These are phyloP conservation scores for Zootoca vivipara DNA, from an alignment of 2,113 vertebrate species.

Conservation along the genomic window DNA sequence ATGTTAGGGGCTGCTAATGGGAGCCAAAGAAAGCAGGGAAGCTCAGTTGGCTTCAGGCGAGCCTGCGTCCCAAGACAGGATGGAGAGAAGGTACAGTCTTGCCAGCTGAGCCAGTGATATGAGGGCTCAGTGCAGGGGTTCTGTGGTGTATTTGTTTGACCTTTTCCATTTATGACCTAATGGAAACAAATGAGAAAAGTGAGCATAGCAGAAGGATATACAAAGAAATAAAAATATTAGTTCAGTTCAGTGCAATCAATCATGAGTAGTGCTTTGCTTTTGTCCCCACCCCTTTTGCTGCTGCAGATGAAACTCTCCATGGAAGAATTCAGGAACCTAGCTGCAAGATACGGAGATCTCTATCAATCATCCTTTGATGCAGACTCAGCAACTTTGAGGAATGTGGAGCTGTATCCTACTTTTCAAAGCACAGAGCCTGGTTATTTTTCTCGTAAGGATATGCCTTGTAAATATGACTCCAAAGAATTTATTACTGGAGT, in stretches of 20 bases:
- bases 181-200: background rate
- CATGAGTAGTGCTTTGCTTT: background rate
- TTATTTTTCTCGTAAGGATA: background rate
- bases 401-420: slow-evolving; percentile 95
- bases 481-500: background rate
- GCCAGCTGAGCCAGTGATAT: background rate
- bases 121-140: background rate
- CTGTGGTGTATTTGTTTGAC: background rate
- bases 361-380: slow-evolving; percentile 99
- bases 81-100: background rate
- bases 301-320: slow-evolving; percentile 94
- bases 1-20: background rate
- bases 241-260: background rate
- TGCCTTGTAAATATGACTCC: slow-evolving; percentile 9
- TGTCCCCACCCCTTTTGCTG: slow-evolving; percentile 23
- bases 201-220: background rate
- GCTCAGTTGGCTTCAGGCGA: background rate
- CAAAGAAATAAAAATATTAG: background rate
- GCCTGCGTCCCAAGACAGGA: background rate
- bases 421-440: slow-evolving; percentile 3
- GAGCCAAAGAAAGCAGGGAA: background rate
- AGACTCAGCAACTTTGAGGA: slow-evolving; percentile 91
- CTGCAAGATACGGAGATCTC: slow-evolving; percentile 90
- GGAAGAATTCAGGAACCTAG: slow-evolving; percentile 93
- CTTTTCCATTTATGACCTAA: background rate